phyloP scores from a whole-genome alignment of 2,888 invertebrate species.

The Invenusta paracnida region DNA sequence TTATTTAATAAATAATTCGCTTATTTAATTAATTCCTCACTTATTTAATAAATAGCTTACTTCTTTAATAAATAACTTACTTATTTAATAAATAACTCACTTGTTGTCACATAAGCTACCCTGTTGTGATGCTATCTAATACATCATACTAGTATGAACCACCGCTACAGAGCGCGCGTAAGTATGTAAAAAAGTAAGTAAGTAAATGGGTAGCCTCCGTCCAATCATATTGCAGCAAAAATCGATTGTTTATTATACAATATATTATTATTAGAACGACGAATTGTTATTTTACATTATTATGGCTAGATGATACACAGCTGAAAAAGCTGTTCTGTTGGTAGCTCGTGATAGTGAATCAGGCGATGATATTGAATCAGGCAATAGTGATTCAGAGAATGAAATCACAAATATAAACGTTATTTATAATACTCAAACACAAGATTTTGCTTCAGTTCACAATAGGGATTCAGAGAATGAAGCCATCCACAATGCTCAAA shows the following conservation, averaged over 20 bases:
- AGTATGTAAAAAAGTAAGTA: no score
- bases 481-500: no score
- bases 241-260: background rate
- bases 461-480: background rate
- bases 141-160: background rate
- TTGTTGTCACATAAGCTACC: background rate
- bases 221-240: background rate
- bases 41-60: no score
- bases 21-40: no score
- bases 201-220: background rate
- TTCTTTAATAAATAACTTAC: no score
- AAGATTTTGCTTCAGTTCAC: background rate
- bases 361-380: slow-evolving; percentile 14
- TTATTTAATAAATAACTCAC: no score
- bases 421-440: background rate
- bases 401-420: background rate
- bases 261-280: background rate
- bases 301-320: background rate
- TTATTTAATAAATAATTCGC: no score
- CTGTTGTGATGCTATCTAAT: background rate
- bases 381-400: background rate
- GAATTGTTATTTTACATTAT: background rate
- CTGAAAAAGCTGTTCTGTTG: background rate
- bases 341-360: background rate
- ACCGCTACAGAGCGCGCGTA: background rate